Percentiles rank a stretch among this genome's conserved stretches.
These are phyloP conservation scores for Tetramorium alpestre DNA, from an alignment of 1,140 invertebrate genomes.

Conservation along the genomic window DNA sequence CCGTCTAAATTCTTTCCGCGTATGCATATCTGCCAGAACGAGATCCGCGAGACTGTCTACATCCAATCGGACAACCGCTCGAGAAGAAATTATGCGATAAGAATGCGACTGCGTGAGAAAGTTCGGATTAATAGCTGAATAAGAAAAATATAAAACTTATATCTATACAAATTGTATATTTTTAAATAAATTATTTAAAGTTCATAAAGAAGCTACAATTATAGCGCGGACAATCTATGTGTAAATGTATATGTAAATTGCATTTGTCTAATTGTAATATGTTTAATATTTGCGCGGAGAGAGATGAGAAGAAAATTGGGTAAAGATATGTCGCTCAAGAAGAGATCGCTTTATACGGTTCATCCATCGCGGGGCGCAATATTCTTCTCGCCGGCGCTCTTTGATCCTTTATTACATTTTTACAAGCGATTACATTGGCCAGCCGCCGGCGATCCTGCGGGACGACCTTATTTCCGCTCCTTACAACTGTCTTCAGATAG, in stretches of 20 bases:
- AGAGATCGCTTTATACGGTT: neutral
- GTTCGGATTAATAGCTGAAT: neutral
- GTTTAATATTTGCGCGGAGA: neutral
- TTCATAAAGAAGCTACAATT: neutral
- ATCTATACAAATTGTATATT: neutral
- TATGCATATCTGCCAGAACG: neutral
- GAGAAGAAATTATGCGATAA: constrained; percentile 11
- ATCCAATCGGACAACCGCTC: neutral
- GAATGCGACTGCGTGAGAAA: neutral
- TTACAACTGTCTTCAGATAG: constrained; percentile 58
- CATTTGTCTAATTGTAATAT: neutral
- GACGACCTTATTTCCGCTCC: constrained; percentile 69
- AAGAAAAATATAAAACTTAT: neutral
- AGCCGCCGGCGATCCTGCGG: constrained; percentile 79
- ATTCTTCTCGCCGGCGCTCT: constrained; percentile 75
- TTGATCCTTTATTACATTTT: constrained; percentile 84
- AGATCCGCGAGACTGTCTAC: neutral
- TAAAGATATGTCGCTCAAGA: neutral
- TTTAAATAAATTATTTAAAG: neutral
- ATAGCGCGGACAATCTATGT: neutral
- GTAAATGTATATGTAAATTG: neutral
- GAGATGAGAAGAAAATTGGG: neutral
- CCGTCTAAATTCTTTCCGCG: constrained; percentile 52
- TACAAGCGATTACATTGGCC: constrained; percentile 82
- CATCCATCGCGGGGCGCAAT: constrained; percentile 63